Evolutionary conservation across 2,113 vertebrate species (phyloP), one percentile per base, ranked within the genome.

Genomic region (Oryctolagus cuniculus): DNA sequence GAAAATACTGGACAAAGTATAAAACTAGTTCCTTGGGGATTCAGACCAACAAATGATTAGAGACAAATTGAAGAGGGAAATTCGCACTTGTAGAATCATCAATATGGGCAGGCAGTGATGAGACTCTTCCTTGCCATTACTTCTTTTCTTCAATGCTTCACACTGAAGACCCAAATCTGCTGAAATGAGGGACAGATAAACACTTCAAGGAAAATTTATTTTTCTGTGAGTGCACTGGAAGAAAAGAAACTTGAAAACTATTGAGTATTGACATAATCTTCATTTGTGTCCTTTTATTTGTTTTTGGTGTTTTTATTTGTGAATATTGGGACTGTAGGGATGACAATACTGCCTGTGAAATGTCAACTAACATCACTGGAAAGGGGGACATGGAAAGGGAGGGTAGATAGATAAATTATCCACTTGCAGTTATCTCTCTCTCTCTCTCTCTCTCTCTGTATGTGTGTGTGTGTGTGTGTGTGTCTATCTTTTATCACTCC

Each of bases 91-190:
- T 36, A 81, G 34, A 49, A 84, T 10, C 1, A 10, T 4, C 25
- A 19, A 21, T 9, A 27, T 3, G 27, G 2, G 38, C 38, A 38
- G 38, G 38, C 2, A 7, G 22, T 21, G 15, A 10, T 29, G 31
- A 74, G 10, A 15, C n/a, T 38, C 31, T 31, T 44, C 19, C 55
- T 22, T 24, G 5, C 11, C 17, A 12, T 15, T 70, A 7, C 10
- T n/a, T n/a, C n/a, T n/a, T n/a, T 3, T 74, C 38, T 11, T 84
- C 74, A 22, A 27, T 53, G 70, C 24, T 74, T 83, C 61, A 29
- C 24, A 29, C 6, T 1, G 27, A 31, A 61, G 19, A 19, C 0
- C 22, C 31, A 38, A 0, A 36, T 1, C 1, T 16, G n/a, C 24
- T 64, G 53, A 53, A 22, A 19, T 36, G n/a, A 31, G 24, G 64